Evolutionary conservation across 2,113 vertebrate genomes (phyloP).

Genomic region (Salvelinus fontinalis): DNA sequence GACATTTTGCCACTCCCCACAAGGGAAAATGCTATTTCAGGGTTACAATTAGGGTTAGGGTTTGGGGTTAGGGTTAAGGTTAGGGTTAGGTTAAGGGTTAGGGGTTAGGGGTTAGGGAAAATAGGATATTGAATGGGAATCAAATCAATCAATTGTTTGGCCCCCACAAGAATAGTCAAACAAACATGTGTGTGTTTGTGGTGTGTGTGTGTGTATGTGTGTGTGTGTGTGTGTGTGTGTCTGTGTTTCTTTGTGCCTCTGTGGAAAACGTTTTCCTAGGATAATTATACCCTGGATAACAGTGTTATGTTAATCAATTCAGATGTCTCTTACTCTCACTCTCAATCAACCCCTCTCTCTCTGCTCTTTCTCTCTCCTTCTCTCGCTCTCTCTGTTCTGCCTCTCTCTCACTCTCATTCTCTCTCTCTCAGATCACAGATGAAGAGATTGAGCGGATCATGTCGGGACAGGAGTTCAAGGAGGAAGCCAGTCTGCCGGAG

Average conservation of each 20-base stretch:
- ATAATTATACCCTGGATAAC: slow-evolving; percentile 36
- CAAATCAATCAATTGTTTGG: too few relatives aligned
- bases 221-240: background rate
- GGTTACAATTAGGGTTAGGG: too few relatives aligned
- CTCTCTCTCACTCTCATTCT: background rate
- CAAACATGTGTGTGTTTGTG: slow-evolving; percentile 8
- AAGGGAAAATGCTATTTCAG: too few relatives aligned
- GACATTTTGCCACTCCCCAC: too few relatives aligned
- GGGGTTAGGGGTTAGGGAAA: too few relatives aligned
- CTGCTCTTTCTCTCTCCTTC: background rate
- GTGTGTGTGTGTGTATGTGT: too few relatives aligned
- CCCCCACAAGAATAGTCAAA: too few relatives aligned
- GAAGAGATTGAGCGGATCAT: slow-evolving; percentile 99
- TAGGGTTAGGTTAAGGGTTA: too few relatives aligned
- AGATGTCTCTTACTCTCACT: background rate
- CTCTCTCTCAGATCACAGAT: slow-evolving; percentile 85
- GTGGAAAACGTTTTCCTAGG: background rate
- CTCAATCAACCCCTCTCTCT: background rate
- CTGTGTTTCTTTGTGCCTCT: slow-evolving; percentile 46
- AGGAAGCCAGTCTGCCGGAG: slow-evolving; percentile 84
- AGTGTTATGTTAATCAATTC: background rate
- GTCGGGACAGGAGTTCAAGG: slow-evolving; percentile 99
- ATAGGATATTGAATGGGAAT: too few relatives aligned
- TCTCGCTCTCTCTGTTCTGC: background rate
- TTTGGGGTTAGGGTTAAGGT: too few relatives aligned